Conservation (phyloP, 2,888 invertebrate species). For the Ochlodes sylvanus region DNA sequence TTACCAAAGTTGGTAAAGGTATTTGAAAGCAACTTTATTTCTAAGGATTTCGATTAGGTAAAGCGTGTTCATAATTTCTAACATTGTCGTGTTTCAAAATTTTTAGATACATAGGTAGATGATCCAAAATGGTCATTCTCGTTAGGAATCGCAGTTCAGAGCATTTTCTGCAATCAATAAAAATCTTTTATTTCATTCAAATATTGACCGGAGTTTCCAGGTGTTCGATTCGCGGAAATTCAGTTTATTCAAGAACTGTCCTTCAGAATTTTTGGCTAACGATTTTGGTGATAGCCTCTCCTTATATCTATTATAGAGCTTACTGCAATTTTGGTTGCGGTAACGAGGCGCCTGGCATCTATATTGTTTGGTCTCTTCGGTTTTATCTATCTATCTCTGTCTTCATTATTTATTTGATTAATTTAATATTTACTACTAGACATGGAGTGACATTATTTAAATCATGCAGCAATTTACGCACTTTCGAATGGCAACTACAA, state of each 20-base stretch:
- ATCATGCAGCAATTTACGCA: slow-evolving; percentile 7
- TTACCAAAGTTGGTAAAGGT: neutral
- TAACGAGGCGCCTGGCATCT: too few relatives aligned
- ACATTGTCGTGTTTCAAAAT: neutral
- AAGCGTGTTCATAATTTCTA: too few relatives aligned
- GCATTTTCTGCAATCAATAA: slow-evolving; percentile 5
- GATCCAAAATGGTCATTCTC: neutral
- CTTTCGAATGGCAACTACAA: slow-evolving; percentile 8
- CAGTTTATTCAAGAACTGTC: slow-evolving; percentile 4
- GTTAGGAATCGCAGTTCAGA: neutral
- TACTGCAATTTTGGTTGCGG: neutral
- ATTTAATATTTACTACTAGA: slow-evolving; percentile 11
- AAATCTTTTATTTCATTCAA: slow-evolving; percentile 16
- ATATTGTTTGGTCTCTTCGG: too few relatives aligned
- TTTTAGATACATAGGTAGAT: too few relatives aligned
- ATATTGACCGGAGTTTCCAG: slow-evolving; percentile 16
- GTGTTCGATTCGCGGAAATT: slow-evolving; percentile 7
- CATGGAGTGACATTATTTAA: neutral
- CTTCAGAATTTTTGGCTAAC: slow-evolving; percentile 8
- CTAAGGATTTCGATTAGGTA: too few relatives aligned
- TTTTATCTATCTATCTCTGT: neutral
- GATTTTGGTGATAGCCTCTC: slow-evolving; percentile 4
- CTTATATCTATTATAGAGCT: neutral
- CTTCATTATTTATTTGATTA: slow-evolving; percentile 7
- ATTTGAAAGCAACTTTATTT: too few relatives aligned